Conservation (phyloP, 2,888 invertebrate species). For the Entomobrya proxima region DNA sequence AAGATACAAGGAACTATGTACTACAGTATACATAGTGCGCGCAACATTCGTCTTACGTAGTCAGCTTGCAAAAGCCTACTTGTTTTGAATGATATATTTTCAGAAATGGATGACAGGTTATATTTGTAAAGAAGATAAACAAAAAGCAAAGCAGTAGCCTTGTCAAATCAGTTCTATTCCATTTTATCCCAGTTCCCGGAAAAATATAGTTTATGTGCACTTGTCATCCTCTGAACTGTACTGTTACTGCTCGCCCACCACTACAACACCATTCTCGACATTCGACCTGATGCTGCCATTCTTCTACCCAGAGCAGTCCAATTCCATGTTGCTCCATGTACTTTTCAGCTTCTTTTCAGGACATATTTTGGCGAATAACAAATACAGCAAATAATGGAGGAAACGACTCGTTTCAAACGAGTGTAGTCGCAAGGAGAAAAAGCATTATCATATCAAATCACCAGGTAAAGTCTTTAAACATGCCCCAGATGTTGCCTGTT, state of each 20-base stretch:
- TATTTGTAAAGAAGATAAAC: background rate
- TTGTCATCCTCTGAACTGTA: background rate
- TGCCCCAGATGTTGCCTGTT: background rate
- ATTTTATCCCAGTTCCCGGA: background rate
- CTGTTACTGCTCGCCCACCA: background rate
- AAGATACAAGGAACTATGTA: too few relatives aligned
- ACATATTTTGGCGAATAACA: background rate
- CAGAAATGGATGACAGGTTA: background rate
- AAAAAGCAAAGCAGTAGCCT: background rate
- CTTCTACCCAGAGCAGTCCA: background rate
- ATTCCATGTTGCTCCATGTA: background rate
- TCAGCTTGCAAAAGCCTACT: too few relatives aligned
- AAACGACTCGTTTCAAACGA: too few relatives aligned
- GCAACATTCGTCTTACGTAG: too few relatives aligned
- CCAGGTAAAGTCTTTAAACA: slow-evolving; percentile 15
- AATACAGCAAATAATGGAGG: background rate
- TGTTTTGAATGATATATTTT: too few relatives aligned
- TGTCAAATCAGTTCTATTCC: slow-evolving; percentile 15
- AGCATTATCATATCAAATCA: slow-evolving; percentile 11
- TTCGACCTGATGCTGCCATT: background rate
- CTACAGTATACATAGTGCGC: too few relatives aligned
- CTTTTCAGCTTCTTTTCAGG: background rate
- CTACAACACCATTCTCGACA: background rate
- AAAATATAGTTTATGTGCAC: background rate
- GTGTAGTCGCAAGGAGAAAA: background rate